These are phyloP conservation scores for Hesperophylax magnus DNA, from an alignment of 1,140 invertebrate genomes.

Conservation along the genomic window DNA sequence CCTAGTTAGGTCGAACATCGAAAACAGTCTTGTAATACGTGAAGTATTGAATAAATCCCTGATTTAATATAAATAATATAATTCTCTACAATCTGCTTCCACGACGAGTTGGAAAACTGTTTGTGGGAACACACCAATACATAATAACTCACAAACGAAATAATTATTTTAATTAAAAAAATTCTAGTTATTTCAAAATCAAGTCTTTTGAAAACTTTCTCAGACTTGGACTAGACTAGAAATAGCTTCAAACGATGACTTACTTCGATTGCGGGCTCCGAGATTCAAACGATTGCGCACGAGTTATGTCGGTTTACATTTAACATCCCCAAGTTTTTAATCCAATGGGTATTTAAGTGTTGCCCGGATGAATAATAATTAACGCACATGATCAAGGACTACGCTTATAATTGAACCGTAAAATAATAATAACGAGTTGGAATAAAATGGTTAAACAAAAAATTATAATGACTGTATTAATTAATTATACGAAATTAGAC, in stretches of 20 bases:
- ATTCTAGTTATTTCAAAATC: background rate
- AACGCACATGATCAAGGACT: conserved; percentile 13
- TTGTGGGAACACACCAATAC: too few relatives aligned
- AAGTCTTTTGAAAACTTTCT: background rate
- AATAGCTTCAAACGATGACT: conserved; percentile 31
- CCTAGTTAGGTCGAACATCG: too few relatives aligned
- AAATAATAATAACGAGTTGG: too few relatives aligned
- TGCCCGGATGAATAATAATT: background rate
- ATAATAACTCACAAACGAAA: background rate
- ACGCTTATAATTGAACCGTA: too few relatives aligned
- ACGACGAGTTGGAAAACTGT: too few relatives aligned
- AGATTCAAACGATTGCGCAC: conserved; percentile 22
- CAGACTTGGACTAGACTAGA: conserved; percentile 6
- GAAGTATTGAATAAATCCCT: too few relatives aligned
- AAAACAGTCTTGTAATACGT: too few relatives aligned
- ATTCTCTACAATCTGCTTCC: too few relatives aligned
- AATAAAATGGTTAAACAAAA: too few relatives aligned
- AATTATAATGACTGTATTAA: too few relatives aligned
- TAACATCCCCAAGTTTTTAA: conserved; percentile 5
- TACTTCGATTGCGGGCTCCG: conserved; percentile 29
- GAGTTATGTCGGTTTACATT: conserved; percentile 2
- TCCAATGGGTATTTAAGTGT: background rate
- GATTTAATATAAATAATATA: too few relatives aligned
- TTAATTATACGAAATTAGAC: too few relatives aligned
- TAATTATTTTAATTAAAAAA: background rate